Conservation (phyloP, 2,113 vertebrate genomes). For the Cygnus atratus region DNA sequence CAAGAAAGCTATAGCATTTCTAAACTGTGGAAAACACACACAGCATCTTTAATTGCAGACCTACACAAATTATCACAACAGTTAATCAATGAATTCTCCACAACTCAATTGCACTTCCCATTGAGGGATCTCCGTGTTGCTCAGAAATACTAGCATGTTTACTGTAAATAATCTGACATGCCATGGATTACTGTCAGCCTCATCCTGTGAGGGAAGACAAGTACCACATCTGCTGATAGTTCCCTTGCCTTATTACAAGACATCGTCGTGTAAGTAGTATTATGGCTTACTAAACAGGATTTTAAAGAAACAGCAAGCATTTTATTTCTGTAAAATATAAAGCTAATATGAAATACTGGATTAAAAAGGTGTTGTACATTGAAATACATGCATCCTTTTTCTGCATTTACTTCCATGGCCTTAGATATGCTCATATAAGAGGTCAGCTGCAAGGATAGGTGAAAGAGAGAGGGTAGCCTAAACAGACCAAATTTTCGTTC, state of each 20-base stretch:
- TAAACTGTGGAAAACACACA: not conserved
- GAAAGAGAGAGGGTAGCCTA: not conserved
- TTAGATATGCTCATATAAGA: not conserved
- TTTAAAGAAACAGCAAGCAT: not conserved
- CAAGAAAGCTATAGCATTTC: not conserved
- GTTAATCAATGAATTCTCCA: conserved; percentile 27
- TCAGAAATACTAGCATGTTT: not conserved
- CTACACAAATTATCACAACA: conserved; percentile 17
- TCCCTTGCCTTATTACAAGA: not conserved
- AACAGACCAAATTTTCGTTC: not conserved
- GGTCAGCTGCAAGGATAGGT: not conserved
- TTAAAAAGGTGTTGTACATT: not conserved
- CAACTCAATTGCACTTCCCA: not conserved
- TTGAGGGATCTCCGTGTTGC: not conserved
- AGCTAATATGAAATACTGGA: not conserved
- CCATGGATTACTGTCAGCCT: not conserved
- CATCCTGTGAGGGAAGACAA: not conserved
- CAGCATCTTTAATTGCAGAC: conserved; percentile 13
- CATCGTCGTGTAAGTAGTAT: not conserved
- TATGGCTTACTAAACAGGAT: not conserved
- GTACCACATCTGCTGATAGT: not conserved
- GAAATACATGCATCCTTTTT: not conserved
- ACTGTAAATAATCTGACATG: not conserved
- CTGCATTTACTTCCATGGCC: not conserved
- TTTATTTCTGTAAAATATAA: not conserved